Evolutionary conservation across 2,797 vertebrate species (phyloP), one percentile per base, ranked within the genome.

Genomic region (Esox lucius): DNA sequence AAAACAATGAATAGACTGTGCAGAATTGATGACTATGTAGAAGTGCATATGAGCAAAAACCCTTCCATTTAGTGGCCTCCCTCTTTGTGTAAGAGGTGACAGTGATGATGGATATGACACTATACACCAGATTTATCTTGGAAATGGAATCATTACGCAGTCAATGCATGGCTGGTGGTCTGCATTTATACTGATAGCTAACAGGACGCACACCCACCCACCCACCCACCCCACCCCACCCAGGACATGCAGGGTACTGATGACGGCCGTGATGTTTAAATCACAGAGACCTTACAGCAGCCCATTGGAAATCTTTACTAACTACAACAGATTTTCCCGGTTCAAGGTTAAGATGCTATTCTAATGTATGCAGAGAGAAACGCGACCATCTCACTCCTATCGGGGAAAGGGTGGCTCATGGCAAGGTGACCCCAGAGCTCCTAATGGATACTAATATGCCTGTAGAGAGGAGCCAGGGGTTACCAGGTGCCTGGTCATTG

Each of bases 141-240:
- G 93, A 96, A 96, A 96, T 96, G 90, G 93, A 96, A 95, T 95
- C 96, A 96, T 96, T 96, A 96, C 93, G 91, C 87, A 93, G 89
- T 94, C 93, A 94, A 93, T 94, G 95, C 92, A 89, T 92, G 92
- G 92, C 90, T 93, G 94, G 94, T 94, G 95, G 95, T 94, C 94
- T 95, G 94, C 89, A 91, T 94, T 95, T 92, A 91, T 93, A 95
- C 94, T 95, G 95, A 93, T 93, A 94, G 91, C 85, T 89, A 91
- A 94, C 92, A 91, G 91, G 90, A 91, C 82, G 82, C 71, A 78
- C 69, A 5, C 49, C 49, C 49, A 49, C 15, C 16, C 51, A 1
- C 51, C 19, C n/a, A n/a, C n/a, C n/a, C n/a, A n/a, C n/a, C 19
- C 19, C 19, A 0, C 51, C n/a, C 7, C 53, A 19, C 69, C 85